These are phyloP conservation scores for Eumacrocentrus americanus DNA, from an alignment of 2,888 invertebrate genomes.

Conservation along the genomic window DNA sequence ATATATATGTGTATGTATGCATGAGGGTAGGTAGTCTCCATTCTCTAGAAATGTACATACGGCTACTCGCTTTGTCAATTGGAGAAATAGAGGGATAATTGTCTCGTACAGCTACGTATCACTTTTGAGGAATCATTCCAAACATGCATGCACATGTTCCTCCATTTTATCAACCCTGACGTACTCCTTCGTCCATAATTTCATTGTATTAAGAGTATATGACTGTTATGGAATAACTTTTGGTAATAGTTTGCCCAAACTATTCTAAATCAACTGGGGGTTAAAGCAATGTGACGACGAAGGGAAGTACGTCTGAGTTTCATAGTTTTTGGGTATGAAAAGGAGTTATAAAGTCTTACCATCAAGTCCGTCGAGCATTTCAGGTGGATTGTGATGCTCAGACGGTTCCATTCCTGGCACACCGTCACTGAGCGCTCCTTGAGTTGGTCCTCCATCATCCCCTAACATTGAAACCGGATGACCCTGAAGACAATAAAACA, in stretches of 20 bases:
- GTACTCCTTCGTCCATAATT: conserved; percentile 36
- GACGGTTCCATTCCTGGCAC: conserved; percentile 56
- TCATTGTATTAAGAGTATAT: conserved; percentile 5
- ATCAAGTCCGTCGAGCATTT: conserved; percentile 62
- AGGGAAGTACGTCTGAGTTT: conserved; percentile 11
- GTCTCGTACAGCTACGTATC: conserved; percentile 53
- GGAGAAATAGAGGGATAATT: conserved; percentile 59
- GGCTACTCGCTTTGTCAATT: conserved; percentile 58
- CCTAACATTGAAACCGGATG: conserved; percentile 57
- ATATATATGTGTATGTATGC: conserved; percentile 31
- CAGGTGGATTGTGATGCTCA: conserved; percentile 59
- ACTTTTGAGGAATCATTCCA: conserved; percentile 55
- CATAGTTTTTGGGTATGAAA: conserved; percentile 10
- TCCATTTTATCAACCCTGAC: conserved; percentile 50
- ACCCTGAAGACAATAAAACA: conserved; percentile 47
- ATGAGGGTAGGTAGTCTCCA: conserved; percentile 29
- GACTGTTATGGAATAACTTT: no score
- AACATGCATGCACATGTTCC: conserved; percentile 60
- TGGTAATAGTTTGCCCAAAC: background rate
- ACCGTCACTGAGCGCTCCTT: conserved; percentile 55
- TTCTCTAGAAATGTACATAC: conserved; percentile 49
- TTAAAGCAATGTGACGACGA: background rate
- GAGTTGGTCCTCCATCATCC: conserved; percentile 55
- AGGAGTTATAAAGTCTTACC: conserved; percentile 55
- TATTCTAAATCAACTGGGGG: background rate